Base-by-base conservation (phyloP, 1,140 invertebrate species). In the Procambarus virginalis region DNA sequence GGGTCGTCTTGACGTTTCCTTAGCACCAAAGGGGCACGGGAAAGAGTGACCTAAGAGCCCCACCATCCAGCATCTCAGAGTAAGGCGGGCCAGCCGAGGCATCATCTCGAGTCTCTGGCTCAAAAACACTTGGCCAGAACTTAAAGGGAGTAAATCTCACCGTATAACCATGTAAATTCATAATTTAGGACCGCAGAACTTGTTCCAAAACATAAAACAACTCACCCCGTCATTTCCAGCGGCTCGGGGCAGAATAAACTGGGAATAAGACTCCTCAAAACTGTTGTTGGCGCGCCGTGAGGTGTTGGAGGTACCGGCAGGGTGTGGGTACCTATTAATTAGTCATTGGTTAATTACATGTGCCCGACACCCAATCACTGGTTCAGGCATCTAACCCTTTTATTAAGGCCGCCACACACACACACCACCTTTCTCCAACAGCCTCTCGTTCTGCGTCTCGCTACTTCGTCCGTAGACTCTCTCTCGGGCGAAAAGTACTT, bases 311-410 rank as follows among this genome's bases (percentile, higher is more conserved):
- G 34, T 51, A 48, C 58, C 48, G 76, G 34, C 85, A 79, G 85
- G 60, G 85, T 80, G 85, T 70, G 76, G 76, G 85, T 81, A 88
- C 86, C 86, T 88, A 88, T 88, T 88, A 88, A 88, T 88, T 88
- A 88, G 79, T 88, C 86, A 88, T 88, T 88, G 86, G 86, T 88
- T 88, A 88, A 88, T 88, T 88, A 82, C 79, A 88, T 82, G 78
- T 88, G 70, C 51, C 86, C 86, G 86, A 81, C 86, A 88, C 86
- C 86, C 78, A 88, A 88, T 88, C 86, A 76, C 86, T 60, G 79
- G 86, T 82, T 88, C 51, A 58, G 73, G 68, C 86, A 88, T 82
- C 78, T 77, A 88, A 88, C 86, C 86, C 86, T 88, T 88, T 88
- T 68, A 88, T 88, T 88, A 88, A 60, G 48, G 45, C 77, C 17